Evolutionary conservation across 2,888 invertebrate genomes (phyloP).

Genomic region (Allygus modestus): DNA sequence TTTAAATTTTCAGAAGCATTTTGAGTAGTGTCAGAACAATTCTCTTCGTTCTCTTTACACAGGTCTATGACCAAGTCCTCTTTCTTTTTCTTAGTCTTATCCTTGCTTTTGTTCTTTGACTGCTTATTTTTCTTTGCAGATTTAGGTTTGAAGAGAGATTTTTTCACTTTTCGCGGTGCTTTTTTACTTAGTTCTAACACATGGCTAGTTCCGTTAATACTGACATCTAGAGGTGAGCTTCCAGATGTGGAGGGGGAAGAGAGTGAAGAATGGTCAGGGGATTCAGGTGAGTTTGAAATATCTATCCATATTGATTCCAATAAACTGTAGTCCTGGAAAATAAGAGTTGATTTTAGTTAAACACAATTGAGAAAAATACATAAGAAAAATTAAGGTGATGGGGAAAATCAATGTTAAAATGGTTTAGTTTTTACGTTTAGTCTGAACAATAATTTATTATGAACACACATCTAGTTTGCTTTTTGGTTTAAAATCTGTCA

Average conservation of each 20-base stretch:
- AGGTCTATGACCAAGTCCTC: slow-evolving; percentile 3
- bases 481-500: too few relatives aligned
- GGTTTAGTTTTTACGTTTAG: too few relatives aligned
- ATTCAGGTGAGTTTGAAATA: slow-evolving; percentile 22
- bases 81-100: slow-evolving; percentile 18
- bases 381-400: neutral
- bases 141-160: slow-evolving; percentile 36
- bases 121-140: slow-evolving; percentile 14
- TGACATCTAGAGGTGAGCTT: neutral
- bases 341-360: slow-evolving; percentile 6
- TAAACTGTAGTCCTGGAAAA: slow-evolving; percentile 53
- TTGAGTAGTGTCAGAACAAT: neutral
- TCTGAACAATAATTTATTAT: too few relatives aligned
- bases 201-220: neutral
- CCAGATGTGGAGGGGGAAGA: neutral
- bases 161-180: slow-evolving; percentile 10
- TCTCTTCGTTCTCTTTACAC: slow-evolving; percentile 18
- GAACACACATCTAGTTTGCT: too few relatives aligned
- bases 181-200: neutral
- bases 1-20: neutral
- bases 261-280: neutral
- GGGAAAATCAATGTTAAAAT: too few relatives aligned
- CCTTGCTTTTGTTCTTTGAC: slow-evolving; percentile 11
- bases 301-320: slow-evolving; percentile 47
- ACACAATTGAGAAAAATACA: neutral